Evolutionary conservation across 1,140 invertebrate genomes (phyloP), one percentile per base, ranked within the genome.

Genomic region (Leptopilina clavipes): DNA sequence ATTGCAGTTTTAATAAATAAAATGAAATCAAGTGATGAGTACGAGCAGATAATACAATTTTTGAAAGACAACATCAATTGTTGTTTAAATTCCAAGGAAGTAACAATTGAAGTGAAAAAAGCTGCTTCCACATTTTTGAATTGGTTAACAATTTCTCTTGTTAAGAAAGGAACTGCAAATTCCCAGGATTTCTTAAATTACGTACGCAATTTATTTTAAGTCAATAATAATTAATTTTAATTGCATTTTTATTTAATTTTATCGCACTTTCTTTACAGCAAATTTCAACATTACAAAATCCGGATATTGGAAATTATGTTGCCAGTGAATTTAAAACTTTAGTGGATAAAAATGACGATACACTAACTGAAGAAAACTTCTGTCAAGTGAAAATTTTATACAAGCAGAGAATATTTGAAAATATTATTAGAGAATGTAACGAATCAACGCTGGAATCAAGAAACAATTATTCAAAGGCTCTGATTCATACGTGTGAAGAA

Each of bases 371-470:
- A 65, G 86, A 88, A 48, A 89, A 90, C 78, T 87, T 83, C 52
- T 90, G 88, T 73, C 85, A 59, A 65, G 75, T 90, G 11, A 90
- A 84, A 83, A 84, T 90, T 52, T 86, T 94, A 1, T 94, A 92
- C 74, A 93, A 91, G 80, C 93, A 94, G 83, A 92, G 93, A 81
- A 90, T 94, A 82, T 94, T 94, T 78, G 90, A 92, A 77, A 89
- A 90, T 19, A 91, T 93, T 37, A 85, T 92, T 65, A 86, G 83
- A 17, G 86, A 91, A 76, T 88, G 88, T 78, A 83, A 76, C 40
- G 81, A 79, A 37, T 90, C 91, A 70, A 81, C 89, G 59, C 82
- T 84, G 2, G 82, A 86, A 43, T 88, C 88, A 5, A 92, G 92
- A 79, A 90, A 92, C 73, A 89, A 92, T 74, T 94, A 93, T 89